Percentiles rank a stretch among this genome's conserved stretches.
Evolutionary conservation across 2,797 vertebrate species (phyloP).

Genomic region (Crenichthys baileyi): DNA sequence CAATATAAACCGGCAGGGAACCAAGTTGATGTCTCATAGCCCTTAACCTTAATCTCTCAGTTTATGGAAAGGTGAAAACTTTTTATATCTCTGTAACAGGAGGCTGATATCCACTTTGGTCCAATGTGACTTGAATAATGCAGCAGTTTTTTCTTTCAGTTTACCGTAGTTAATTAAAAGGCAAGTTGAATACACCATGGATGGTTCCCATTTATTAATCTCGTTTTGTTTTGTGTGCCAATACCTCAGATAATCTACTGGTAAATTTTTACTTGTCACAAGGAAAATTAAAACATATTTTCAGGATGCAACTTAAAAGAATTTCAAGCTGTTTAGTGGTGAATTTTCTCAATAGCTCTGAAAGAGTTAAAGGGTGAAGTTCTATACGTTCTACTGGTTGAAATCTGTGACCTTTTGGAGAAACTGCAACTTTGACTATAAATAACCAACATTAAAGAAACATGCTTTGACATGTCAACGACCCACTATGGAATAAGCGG

Average conservation of each 20-base stretch:
- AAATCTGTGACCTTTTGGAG: conserved; percentile 20
- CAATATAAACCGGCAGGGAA: conserved; percentile 45
- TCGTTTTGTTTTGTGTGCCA: conserved; percentile 31
- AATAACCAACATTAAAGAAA: conserved; percentile 43
- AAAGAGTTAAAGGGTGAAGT: conserved; percentile 14
- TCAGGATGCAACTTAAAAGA: conserved; percentile 14
- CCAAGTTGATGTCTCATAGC: conserved; percentile 46
- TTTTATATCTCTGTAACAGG: conserved; percentile 38
- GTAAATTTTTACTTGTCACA: conserved; percentile 12
- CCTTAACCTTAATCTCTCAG: conserved; percentile 59
- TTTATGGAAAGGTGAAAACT: conserved; percentile 41
- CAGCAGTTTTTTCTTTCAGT: conserved; percentile 30
- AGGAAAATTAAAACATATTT: conserved; percentile 18
- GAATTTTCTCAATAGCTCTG: conserved; percentile 23
- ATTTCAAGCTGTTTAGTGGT: conserved; percentile 23
- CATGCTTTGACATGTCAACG: background rate
- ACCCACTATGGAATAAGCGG: too few species aligned
- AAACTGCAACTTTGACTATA: conserved; percentile 34
- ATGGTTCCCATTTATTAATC: conserved; percentile 22
- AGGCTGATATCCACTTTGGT: conserved; percentile 51
- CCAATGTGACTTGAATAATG: conserved; percentile 49
- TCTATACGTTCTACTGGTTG: conserved; percentile 9
- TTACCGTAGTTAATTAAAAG: conserved; percentile 43
- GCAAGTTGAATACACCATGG: conserved; percentile 26
- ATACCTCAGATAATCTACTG: conserved; percentile 18